Base-by-base conservation (phyloP, 2,797 vertebrate genomes). In the Phataginus tetradactyla region DNA sequence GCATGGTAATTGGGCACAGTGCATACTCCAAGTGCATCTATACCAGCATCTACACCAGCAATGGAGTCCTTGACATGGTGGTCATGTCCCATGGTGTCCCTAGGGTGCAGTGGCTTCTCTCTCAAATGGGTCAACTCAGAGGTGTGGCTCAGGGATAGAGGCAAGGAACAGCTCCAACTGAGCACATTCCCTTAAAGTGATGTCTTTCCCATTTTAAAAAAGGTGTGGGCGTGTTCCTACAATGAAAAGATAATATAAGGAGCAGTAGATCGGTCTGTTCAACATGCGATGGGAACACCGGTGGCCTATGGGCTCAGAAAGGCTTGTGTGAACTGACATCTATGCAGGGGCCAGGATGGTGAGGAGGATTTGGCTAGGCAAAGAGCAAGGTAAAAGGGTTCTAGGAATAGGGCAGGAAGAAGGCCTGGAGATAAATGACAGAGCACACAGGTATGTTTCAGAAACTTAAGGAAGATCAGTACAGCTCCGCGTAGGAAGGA, bases 171-270 rank as follows among this genome's bases (percentile, higher is more conserved):
- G 25, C 37, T 86, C 20, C 68, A 78, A 37, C 23, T 42, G 51
- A 90, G 51, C 51, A 86, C 29, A 23, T 17, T 37, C n/a, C n/a
- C 25, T 80, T 49, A 51, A 83, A 66, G 37, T 20, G 39, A 64
- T 34, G 23, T 17, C 64, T 69, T 79, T 64, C 77, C 63, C 7
- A 34, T 42, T 59, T 55, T 34, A 10, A 37, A 79, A 66, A 66
- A 23, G 20, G 42, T 13, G 34, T 72, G 71, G 77, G 55, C 0
- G 10, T 29, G n/a, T 49, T 23, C 9, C 10, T 20, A 74, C 14
- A 45, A 71, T 15, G 45, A 64, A 74, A 92, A 84, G 85, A 55
- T 37, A 72, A 57, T 6, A 45, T 49, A 20, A 93, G 57, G 72
- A 45, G 86, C 15, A 2, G 29, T 49, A 37, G 37, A 53, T 25